Evolutionary conservation across 2,113 vertebrate genomes (phyloP), one percentile per base, ranked within the genome.

Genomic region (Myotis yumanensis): DNA sequence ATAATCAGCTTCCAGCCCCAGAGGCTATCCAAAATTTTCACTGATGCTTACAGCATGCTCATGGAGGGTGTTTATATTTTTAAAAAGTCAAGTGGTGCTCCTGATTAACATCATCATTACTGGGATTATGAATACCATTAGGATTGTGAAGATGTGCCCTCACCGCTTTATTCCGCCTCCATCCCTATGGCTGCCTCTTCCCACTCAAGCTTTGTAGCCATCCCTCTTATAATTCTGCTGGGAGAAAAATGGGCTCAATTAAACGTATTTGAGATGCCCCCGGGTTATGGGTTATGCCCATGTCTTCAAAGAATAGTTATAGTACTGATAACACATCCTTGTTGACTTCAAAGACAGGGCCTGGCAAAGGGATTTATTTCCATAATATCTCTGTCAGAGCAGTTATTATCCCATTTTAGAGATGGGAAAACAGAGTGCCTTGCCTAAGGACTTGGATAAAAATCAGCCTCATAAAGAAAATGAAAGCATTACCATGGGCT

Each of bases 231-330:
- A 93, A 80, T 81, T 97, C 97, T 95, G 93, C 59, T 51, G 93
- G 95, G 94, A 98, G 94, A 62, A 75, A 96, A 97, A 96, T 80
- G 85, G 84, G 96, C 83, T 90, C 95, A 96, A 97, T 98, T 96
- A 97, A 96, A 97, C 93, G 86, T 97, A 77, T 91, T 91, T 95
- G 90, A 97, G 97, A 97, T 95, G 95, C 97, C 96, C 97, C 89
- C 91, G 76, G 95, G 59, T 62, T 28, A 62, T 62, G 59, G 95
- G 97, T 96, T 51, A 82, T 84, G 95, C 95, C 85, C 93, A 91
- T 86, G 92, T 97, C 97, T 97, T 97, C 97, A 97, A 97, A 98
- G 95, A 90, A 89, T 92, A 84, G 96, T 95, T 96, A 76, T 3
- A 43, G 64, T 94, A 86, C 80, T 77, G 92, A 96, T 84, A 95